Base-by-base conservation (phyloP, 2,113 vertebrate species). In the Laticauda laticaudata region DNA sequence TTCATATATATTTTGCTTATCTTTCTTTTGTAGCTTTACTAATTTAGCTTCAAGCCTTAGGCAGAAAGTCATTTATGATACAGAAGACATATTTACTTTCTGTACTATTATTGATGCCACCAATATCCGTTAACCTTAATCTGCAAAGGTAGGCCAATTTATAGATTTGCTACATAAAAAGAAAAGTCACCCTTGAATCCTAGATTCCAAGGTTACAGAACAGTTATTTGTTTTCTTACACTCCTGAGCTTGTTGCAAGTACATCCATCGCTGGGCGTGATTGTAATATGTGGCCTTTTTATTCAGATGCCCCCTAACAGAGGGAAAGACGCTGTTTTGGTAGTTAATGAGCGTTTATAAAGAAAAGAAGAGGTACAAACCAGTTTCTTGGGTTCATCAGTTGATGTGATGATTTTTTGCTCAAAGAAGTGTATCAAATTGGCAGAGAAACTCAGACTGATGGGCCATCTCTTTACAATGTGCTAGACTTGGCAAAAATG, bases 101-200 rank as follows among this genome's bases (percentile, higher is more conserved):
- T 93, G 45, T 59, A 56, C 29, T 12, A 48, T 34, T 57, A 39
- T 53, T 9, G 26, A 18, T 15, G 23, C 26, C 24, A 85, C 26
- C 39, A 92, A 24, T 86, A 92, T 92, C 53, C 6, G 29, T 92
- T 89, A 64, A 39, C 39, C 15, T 43, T 81, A 81, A 81, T 43
- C 34, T 81, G 92, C 85, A 86, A 92, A n/a, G 8, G 26, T 15
- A 88, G 87, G 7, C 14, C 20, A 39, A 81, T 10, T 12, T 93
- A 90, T 92, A 48, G 1, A 45, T 39, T 92, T 93, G 90, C 20
- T 90, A 87, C 64, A 91, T 85, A n/a, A 89, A 94, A 85, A 55
- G 14, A 51, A n/a, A 59, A 26, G 0, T 53, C 54, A 2, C 43
- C 39, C 8, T 34, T 4, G 92, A 57, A 14, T 54, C 43, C 29